Base-by-base conservation (phyloP, 2,888 invertebrate species). In the Drosophila nr. perissopoda region DNA sequence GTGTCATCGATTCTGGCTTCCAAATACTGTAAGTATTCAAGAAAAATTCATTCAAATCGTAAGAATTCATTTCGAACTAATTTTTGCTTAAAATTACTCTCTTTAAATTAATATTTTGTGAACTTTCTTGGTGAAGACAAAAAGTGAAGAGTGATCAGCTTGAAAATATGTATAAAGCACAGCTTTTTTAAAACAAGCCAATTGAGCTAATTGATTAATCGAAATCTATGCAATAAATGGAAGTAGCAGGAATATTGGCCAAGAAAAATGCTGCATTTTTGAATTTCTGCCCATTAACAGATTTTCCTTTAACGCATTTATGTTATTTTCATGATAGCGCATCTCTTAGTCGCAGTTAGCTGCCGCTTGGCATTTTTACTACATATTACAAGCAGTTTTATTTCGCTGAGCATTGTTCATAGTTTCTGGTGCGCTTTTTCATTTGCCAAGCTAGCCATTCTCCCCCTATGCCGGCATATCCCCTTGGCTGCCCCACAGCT, bases 361-460 rank as follows among this genome's bases (percentile, higher is more conserved):
- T 8, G 0, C 6, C 0, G 27, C 62, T 67, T 73, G 53, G 51
- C 53, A 53, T 79, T 86, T 86, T 85, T 76, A 78, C 83, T 87
- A 82, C 80, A 80, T 76, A 87, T 85, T 87, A 87, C 87, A 82
- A 86, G 83, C 82, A 85, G 67, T 86, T 83, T 87, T 83, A 87
- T 86, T 82, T 84, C 74, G 82, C 65, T 75, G 71, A 81, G 79
- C 83, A 79, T 63, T 86, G 86, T 81, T 81, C 75, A 85, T 85
- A 87, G 84, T 85, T 86, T 86, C 73, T 82, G 76, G 81, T 83
- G 86, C 82, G 86, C 83, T 84, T 86, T 84, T 86, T 84, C 83
- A 85, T 83, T 74, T 65, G 62, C 52, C 27, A 62, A 65, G 66
- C 60, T 53, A 51, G 52, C 56, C 29, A 34, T 31, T 27, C 46